A percentile compares a stretch with the other conserved stretches of the same genome.
Conservation (phyloP, 1,140 invertebrate genomes). For the Zophobas atratus region DNA sequence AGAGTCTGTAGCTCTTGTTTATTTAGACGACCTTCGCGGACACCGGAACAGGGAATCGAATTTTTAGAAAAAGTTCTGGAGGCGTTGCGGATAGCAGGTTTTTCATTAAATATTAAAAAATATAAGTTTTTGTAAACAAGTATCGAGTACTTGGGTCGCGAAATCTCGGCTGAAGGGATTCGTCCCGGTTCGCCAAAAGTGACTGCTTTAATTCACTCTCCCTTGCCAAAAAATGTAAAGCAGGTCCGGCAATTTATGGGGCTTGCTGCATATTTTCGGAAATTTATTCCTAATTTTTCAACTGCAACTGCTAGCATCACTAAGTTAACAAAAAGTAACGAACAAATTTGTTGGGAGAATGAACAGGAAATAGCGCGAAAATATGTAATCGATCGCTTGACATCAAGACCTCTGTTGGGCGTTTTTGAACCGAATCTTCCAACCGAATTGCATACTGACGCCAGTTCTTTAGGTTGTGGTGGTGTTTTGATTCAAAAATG, state of each 20-base stretch:
- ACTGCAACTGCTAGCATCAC: slow-evolving; percentile 57
- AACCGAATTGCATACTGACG: background rate
- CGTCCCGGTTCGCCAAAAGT: background rate
- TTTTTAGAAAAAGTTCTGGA: slow-evolving; percentile 4
- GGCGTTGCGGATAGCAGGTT: background rate
- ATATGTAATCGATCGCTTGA: slow-evolving; percentile 55
- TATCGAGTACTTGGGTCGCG: background rate
- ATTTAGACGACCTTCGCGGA: slow-evolving; percentile 61
- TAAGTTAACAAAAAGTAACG: slow-evolving; percentile 53
- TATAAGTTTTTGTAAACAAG: background rate
- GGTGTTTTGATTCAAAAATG: slow-evolving; percentile 35
- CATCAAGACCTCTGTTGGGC: slow-evolving; percentile 55
- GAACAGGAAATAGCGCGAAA: slow-evolving; percentile 58
- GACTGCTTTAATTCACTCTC: slow-evolving; percentile 21
- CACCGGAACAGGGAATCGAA: background rate
- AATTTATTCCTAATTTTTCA: slow-evolving; percentile 58
- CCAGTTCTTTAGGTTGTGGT: background rate
- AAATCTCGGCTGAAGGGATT: background rate
- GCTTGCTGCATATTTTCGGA: slow-evolving; percentile 59
- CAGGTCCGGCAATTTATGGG: slow-evolving; percentile 55
- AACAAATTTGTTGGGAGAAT: slow-evolving; percentile 54
- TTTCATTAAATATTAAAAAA: slow-evolving; percentile 29
- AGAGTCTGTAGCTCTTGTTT: slow-evolving; percentile 56
- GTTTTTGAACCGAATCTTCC: slow-evolving; percentile 58
- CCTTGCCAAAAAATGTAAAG: slow-evolving; percentile 55